Conservation (phyloP, 2,113 vertebrate genomes). For the Suncus etruscus region DNA sequence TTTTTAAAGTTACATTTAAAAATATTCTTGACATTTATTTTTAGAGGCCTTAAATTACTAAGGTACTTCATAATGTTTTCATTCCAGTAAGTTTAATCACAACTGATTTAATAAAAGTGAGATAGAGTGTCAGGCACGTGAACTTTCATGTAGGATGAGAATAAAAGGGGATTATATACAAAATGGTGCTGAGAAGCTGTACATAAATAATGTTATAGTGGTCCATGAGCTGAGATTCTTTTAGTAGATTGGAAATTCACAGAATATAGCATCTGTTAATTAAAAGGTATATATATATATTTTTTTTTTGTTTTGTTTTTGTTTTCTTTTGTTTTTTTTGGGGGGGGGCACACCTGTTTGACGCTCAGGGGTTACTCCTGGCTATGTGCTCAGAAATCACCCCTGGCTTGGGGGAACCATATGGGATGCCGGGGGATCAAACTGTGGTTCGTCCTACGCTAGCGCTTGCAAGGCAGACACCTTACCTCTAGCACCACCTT, state of each 20-base stretch:
- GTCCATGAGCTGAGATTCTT: slow-evolving; percentile 34
- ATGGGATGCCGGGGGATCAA: no score
- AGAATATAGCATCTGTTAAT: no score
- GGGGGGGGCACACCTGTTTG: no score
- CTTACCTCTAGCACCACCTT: no score
- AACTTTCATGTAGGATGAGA: neutral
- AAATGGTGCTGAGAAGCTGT: slow-evolving; percentile 36
- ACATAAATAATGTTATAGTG: slow-evolving; percentile 40
- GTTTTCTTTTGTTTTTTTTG: no score
- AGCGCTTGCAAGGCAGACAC: no score
- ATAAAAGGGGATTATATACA: slow-evolving; percentile 34
- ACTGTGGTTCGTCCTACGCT: no score
- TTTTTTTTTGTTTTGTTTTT: no score
- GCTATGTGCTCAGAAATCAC: no score
- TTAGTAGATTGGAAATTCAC: neutral
- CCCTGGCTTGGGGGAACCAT: no score
- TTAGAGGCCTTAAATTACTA: slow-evolving; percentile 23
- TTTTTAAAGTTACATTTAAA: neutral
- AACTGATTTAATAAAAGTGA: slow-evolving; percentile 33
- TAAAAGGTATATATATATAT: no score
- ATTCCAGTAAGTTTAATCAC: slow-evolving; percentile 49
- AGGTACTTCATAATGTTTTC: slow-evolving; percentile 49
- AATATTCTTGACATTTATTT: slow-evolving; percentile 46
- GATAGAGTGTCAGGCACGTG: slow-evolving; percentile 42
- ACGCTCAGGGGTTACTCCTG: no score